A percentile compares a stretch with the other conserved stretches of the same genome.
Evolutionary conservation across 2,113 vertebrate species (phyloP).

Genomic region (Thunnus thynnus): DNA sequence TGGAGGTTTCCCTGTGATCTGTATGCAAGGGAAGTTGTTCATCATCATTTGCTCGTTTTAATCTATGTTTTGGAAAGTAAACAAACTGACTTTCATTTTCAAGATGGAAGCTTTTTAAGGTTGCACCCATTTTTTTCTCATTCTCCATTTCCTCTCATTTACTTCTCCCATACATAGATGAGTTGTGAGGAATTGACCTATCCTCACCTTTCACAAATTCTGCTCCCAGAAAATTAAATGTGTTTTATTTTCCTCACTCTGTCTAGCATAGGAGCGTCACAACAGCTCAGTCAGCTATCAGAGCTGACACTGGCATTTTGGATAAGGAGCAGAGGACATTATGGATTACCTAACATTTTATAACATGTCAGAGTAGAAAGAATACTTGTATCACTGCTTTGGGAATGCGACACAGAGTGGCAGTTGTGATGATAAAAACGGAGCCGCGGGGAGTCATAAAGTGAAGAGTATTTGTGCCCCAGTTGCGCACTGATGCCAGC

Average conservation of each 20-base stretch:
- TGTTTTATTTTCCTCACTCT: not conserved
- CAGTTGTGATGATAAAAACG: constrained; percentile 58
- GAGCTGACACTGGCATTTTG: constrained; percentile 26
- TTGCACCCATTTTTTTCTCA: not conserved
- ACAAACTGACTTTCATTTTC: not conserved
- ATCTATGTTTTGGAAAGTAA: not conserved
- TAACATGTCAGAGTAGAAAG: constrained; percentile 43
- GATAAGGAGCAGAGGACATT: constrained; percentile 51
- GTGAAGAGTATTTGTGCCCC: constrained; percentile 50
- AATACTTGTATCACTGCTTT: constrained; percentile 14
- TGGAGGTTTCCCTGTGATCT: not conserved
- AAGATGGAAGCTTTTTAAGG: not conserved
- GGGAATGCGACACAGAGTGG: constrained; percentile 44
- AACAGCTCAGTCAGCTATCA: constrained; percentile 15
- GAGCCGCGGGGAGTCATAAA: constrained; percentile 46
- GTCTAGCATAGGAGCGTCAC: not conserved
- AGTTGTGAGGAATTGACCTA: not conserved
- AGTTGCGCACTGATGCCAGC: constrained; percentile 49
- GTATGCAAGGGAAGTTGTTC: not conserved
- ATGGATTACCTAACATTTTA: constrained; percentile 54
- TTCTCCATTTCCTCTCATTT: not conserved
- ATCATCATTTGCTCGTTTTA: not conserved
- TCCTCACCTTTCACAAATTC: not conserved
- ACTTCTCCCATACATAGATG: not conserved
- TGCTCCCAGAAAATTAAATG: not conserved